Evolutionary conservation across 2,113 vertebrate species (phyloP).

Genomic region (Engystomops pustulosus): DNA sequence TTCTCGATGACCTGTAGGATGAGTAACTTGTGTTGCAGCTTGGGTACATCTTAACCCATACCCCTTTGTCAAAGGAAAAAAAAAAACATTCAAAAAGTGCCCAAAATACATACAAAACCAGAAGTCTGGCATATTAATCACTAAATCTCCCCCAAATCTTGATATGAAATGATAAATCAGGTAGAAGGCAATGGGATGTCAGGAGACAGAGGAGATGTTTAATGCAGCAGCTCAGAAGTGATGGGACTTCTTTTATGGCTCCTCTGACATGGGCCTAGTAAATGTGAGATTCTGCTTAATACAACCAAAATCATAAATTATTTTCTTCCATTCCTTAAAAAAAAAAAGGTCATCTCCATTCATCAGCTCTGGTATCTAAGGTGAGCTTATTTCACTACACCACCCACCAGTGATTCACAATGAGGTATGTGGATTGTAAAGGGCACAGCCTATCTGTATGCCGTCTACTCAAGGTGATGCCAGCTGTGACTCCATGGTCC

Average conservation of each 20-base stretch:
- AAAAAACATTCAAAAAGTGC: too few relatives aligned
- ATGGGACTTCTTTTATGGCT: background rate
- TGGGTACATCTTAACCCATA: too few relatives aligned
- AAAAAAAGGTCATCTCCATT: conserved; percentile 49
- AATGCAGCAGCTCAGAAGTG: background rate
- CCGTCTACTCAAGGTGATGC: background rate
- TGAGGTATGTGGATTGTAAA: conserved; percentile 38
- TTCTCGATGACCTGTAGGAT: too few relatives aligned
- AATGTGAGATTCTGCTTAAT: conserved; percentile 5
- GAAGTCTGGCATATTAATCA: too few relatives aligned
- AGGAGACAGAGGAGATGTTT: background rate
- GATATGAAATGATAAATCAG: background rate
- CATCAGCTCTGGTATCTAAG: conserved; percentile 27
- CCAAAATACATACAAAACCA: too few relatives aligned
- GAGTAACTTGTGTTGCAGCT: too few relatives aligned
- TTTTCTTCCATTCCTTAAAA: conserved; percentile 2
- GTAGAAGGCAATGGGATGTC: background rate
- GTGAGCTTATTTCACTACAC: conserved; percentile 33
- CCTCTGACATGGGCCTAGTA: background rate
- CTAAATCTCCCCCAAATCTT: too few relatives aligned
- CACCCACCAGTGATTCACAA: conserved; percentile 45
- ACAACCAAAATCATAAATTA: conserved; percentile 36
- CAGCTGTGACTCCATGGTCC: background rate
- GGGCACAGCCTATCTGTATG: conserved; percentile 33
- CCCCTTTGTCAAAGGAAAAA: too few relatives aligned